Conservation (phyloP, 35 echinoderm and acorn worm species). For the Hemicentrotus pulcherrimus region DNA sequence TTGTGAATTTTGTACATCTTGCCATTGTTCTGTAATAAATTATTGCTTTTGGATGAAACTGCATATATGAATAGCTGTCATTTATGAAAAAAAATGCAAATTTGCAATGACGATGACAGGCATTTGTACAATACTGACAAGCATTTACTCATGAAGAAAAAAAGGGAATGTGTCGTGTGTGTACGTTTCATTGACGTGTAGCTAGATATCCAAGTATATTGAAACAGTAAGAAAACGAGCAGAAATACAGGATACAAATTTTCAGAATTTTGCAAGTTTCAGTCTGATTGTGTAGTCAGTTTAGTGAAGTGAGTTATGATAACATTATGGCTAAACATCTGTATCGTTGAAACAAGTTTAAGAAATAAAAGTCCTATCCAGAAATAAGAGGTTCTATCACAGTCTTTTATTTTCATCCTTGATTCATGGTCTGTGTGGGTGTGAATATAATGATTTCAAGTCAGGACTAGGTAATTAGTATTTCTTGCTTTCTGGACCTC, state of each 20-base stretch:
- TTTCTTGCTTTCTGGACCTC: no score
- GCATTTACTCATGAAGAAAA: slow-evolving; percentile 25
- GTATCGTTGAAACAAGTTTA: slow-evolving; percentile 25
- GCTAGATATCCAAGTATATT: background rate
- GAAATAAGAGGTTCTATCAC: background rate
- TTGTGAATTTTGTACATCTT: slow-evolving; percentile 47
- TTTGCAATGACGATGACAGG: slow-evolving; percentile 23
- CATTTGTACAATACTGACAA: background rate
- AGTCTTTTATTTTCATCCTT: background rate
- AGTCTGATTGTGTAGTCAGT: slow-evolving; percentile 35
- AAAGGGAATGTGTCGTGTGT: slow-evolving; percentile 6
- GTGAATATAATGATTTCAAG: background rate
- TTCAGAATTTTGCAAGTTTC: background rate
- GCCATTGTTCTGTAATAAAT: background rate
- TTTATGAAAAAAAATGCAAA: background rate
- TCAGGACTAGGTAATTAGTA: no score
- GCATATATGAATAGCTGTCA: slow-evolving; percentile 22
- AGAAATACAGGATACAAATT: background rate
- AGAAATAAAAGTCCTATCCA: slow-evolving; percentile 32
- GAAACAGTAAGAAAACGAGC: slow-evolving; percentile 17
- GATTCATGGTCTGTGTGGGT: background rate
- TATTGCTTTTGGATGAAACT: background rate
- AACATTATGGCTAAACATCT: slow-evolving; percentile 33
- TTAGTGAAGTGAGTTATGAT: slow-evolving; percentile 32
- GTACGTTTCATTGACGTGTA: slow-evolving; percentile 22